Conservation (phyloP, 2,113 vertebrate genomes). For the Gopherus evgoodei region DNA sequence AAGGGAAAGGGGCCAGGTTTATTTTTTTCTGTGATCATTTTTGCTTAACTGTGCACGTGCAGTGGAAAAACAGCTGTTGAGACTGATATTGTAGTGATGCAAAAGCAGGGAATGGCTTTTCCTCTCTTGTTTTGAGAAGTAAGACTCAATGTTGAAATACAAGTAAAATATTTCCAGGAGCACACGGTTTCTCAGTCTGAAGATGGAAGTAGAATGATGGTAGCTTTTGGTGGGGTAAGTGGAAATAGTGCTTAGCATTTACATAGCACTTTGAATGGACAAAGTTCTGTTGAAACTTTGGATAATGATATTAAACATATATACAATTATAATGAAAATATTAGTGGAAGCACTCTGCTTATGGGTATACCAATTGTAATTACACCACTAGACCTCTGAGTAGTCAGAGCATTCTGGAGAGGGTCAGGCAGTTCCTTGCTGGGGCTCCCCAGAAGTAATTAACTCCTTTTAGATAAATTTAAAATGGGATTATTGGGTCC, state of each 20-base stretch:
- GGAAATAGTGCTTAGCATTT: not conserved
- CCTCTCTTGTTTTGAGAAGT: slow-evolving; percentile 22
- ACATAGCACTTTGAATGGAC: not conserved
- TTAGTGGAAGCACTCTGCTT: not conserved
- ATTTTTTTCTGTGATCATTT: slow-evolving; percentile 15
- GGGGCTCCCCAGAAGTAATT: not conserved
- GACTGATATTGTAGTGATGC: not conserved
- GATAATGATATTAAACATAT: not conserved
- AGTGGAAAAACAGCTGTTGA: not conserved
- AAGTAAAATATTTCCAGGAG: not conserved
- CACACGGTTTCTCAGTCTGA: not conserved
- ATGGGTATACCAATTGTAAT: not conserved
- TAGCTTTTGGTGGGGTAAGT: not conserved
- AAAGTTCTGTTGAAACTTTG: not conserved
- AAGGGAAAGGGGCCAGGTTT: slow-evolving; percentile 17
- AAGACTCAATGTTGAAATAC: not conserved
- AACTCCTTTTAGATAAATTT: not conserved
- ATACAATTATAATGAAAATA: not conserved
- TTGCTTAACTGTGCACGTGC: not conserved
- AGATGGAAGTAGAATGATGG: not conserved
- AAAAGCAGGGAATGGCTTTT: not conserved
- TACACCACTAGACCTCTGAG: not conserved
- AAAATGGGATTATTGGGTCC: not conserved
- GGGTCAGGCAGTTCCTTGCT: not conserved
- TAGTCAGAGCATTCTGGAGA: not conserved